These are phyloP conservation scores for Sycophila sp. DNA, from an alignment of 1,140 invertebrate species.

Conservation along the genomic window DNA sequence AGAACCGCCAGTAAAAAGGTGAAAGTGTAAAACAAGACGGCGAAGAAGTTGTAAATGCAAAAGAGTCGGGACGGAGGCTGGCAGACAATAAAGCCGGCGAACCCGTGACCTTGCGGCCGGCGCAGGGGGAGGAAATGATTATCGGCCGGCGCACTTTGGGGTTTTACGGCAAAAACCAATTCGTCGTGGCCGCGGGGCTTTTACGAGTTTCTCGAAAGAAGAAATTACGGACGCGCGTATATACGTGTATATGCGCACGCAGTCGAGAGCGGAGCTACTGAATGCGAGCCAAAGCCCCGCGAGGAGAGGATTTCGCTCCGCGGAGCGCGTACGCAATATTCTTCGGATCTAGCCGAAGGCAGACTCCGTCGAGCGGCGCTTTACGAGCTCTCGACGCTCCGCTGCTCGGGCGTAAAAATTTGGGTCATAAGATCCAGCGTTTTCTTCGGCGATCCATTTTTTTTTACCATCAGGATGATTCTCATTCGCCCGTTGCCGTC, in stretches of 20 bases:
- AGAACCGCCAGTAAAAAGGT: neutral
- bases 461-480: no score
- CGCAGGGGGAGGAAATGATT: constrained; percentile 7
- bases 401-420: neutral
- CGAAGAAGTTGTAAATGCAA: constrained; percentile 10
- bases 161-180: constrained; percentile 48
- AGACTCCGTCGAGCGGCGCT: neutral
- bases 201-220: constrained; percentile 45
- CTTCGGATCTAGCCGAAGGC: neutral
- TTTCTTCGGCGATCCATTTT: no score
- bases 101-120: neutral
- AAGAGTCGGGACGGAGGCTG: neutral
- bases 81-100: neutral
- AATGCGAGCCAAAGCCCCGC: neutral
- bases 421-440: constrained; percentile 6
- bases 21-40: constrained; percentile 5
- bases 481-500: neutral
- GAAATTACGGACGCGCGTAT: constrained; percentile 26
- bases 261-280: neutral
- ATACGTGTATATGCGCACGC: neutral
- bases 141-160: constrained; percentile 17
- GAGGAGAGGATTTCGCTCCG: neutral
- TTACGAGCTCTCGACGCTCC: neutral
- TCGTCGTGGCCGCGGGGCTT: constrained; percentile 40
- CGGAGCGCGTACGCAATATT: neutral